Conservation (phyloP, 2,113 vertebrate species). For the Aplodontia rufa region DNA sequence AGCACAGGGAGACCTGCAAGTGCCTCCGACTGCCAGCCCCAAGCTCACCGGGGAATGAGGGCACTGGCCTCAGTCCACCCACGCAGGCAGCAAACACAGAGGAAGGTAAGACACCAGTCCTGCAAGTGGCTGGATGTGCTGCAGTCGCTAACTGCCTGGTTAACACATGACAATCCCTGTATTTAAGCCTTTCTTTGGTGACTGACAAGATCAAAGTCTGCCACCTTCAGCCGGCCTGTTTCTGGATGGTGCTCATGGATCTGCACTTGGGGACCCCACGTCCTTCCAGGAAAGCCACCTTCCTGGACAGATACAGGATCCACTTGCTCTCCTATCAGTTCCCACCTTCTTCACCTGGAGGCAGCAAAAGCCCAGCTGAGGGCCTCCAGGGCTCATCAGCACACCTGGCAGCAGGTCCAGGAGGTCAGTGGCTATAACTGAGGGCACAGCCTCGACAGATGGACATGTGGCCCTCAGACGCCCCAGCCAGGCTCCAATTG, state of each 20-base stretch:
- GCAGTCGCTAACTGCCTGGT: fast-evolving
- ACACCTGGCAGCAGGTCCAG: background rate
- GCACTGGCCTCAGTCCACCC: background rate
- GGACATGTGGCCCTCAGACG: background rate
- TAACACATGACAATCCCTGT: fast-evolving
- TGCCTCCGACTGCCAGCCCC: fast-evolving
- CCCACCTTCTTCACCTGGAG: background rate
- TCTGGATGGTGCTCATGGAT: background rate
- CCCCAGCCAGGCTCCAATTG: background rate
- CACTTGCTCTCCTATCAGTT: background rate
- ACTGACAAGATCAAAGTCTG: background rate
- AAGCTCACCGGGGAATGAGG: background rate
- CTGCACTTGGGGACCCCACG: background rate
- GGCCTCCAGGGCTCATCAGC: fast-evolving
- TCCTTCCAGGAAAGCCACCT: background rate
- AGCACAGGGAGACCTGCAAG: fast-evolving
- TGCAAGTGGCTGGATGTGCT: fast-evolving
- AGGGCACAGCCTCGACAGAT: fast-evolving
- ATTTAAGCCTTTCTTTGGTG: fast-evolving
- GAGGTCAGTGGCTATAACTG: background rate
- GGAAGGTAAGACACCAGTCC: fast-evolving
- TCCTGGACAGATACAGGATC: background rate
- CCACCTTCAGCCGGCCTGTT: background rate
- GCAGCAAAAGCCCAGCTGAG: background rate
- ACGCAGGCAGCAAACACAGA: fast-evolving